phyloP scores from a whole-genome alignment of 2,113 vertebrate genomes.

The Columba janthina region DNA sequence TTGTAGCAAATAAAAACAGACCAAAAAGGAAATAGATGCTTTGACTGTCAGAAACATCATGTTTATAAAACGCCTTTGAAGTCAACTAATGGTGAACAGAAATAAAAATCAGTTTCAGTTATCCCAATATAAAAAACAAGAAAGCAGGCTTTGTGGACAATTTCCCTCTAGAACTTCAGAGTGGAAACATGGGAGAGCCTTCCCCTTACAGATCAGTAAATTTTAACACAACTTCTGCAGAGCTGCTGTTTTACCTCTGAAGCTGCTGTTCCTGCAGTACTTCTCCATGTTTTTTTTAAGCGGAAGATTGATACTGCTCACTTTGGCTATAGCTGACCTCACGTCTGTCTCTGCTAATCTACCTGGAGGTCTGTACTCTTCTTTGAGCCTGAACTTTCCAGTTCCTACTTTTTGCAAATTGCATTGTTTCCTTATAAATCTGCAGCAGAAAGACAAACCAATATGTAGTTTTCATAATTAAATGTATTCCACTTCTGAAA shows the following conservation, averaged over 20 bases:
- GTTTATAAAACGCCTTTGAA: slow-evolving; percentile 64
- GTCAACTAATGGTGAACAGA: slow-evolving; percentile 43
- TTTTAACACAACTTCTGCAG: neutral
- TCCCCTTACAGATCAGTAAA: neutral
- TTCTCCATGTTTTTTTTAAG: neutral
- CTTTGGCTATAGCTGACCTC: neutral
- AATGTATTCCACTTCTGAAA: neutral
- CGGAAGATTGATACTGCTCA: neutral
- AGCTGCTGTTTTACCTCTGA: neutral
- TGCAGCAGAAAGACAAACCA: neutral
- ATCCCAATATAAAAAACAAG: neutral
- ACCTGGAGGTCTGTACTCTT: neutral
- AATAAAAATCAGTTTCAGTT: neutral
- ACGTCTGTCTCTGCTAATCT: neutral
- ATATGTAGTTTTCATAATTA: neutral
- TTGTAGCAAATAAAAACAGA: slow-evolving; percentile 45
- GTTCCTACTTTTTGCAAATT: neutral
- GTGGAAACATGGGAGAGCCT: neutral
- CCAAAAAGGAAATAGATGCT: slow-evolving; percentile 14
- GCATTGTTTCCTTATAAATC: neutral
- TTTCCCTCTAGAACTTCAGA: neutral
- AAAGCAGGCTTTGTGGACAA: neutral
- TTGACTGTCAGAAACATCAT: slow-evolving; percentile 30
- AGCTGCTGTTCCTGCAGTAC: neutral
- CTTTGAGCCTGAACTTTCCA: neutral